These are phyloP conservation scores for Tachysurus fulvidraco DNA, from an alignment of 2,113 vertebrate genomes.

Conservation along the genomic window DNA sequence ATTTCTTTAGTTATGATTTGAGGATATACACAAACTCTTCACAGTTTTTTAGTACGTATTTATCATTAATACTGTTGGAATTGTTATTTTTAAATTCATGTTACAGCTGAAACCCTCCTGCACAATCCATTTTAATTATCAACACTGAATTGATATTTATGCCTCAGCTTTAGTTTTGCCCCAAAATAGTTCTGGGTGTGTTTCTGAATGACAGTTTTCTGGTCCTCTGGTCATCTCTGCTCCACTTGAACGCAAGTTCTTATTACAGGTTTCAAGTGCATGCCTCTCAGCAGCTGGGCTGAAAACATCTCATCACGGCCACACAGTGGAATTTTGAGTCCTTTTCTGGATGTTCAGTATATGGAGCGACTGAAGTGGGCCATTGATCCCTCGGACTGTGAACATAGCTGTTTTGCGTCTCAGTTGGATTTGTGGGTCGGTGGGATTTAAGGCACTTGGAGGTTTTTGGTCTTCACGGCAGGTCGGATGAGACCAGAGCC, in stretches of 20 bases:
- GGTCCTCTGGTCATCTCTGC: constrained; percentile 63
- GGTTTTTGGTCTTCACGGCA: constrained; percentile 98
- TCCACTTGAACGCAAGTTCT: constrained; percentile 23
- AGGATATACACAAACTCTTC: constrained; percentile 96
- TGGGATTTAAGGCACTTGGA: constrained; percentile 91
- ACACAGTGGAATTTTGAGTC: constrained; percentile 23
- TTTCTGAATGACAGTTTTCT: constrained; percentile 73
- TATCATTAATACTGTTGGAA: constrained; percentile 64
- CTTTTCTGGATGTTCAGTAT: constrained; percentile 21
- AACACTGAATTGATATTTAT: constrained; percentile 78
- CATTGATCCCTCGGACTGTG: neutral
- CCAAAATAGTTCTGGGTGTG: constrained; percentile 55
- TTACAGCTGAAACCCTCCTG: constrained; percentile 72
- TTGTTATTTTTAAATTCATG: constrained; percentile 59
- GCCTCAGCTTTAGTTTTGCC: constrained; percentile 64
- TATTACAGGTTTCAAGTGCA: constrained; percentile 26
- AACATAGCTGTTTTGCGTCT: constrained; percentile 33
- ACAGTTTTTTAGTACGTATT: constrained; percentile 84
- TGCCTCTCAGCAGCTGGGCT: constrained; percentile 35
- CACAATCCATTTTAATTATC: constrained; percentile 66
- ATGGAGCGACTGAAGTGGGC: constrained; percentile 9
- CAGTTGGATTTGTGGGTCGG: constrained; percentile 47
- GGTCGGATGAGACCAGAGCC: constrained; percentile 96
- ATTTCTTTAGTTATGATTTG: constrained; percentile 78
- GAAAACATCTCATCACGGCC: constrained; percentile 40